Evolutionary conservation across 2,888 invertebrate species (phyloP).

Genomic region (Schizotus pectinicornis): DNA sequence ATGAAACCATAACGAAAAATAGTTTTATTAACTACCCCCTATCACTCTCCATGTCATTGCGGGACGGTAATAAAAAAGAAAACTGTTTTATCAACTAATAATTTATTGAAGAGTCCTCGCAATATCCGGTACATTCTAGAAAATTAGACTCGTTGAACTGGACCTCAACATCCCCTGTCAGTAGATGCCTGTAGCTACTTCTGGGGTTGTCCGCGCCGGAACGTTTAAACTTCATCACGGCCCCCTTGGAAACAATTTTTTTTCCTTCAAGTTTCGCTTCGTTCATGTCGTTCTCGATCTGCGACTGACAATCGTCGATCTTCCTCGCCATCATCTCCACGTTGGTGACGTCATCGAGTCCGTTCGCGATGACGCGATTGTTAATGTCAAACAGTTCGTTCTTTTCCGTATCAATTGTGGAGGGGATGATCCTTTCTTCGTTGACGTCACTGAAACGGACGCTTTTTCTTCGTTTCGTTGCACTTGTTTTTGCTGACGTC

Average conservation of each 20-base stretch:
- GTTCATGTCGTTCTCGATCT: conserved; percentile 57
- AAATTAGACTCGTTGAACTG: background rate
- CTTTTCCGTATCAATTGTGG: conserved; percentile 39
- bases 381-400: conserved; percentile 37
- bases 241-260: too few relatives aligned
- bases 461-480: conserved; percentile 8
- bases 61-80: too few relatives aligned
- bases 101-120: background rate
- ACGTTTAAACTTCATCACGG: too few relatives aligned
- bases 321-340: conserved; percentile 50
- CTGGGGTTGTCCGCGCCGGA: too few relatives aligned
- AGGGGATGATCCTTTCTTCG: conserved; percentile 48
- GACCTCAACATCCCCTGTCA: background rate
- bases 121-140: background rate
- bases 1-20: conserved; percentile 4
- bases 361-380: conserved; percentile 28
- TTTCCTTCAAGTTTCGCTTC: too few relatives aligned
- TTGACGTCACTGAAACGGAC: conserved; percentile 48
- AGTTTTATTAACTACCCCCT: too few relatives aligned
- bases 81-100: background rate
- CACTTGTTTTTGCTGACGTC: conserved; percentile 8
- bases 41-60: too few relatives aligned
- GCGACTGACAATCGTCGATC: conserved; percentile 52
- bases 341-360: conserved; percentile 26
- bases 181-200: too few relatives aligned